phyloP scores from a whole-genome alignment of 2,797 vertebrate genomes.

The Phataginus tricuspis region DNA sequence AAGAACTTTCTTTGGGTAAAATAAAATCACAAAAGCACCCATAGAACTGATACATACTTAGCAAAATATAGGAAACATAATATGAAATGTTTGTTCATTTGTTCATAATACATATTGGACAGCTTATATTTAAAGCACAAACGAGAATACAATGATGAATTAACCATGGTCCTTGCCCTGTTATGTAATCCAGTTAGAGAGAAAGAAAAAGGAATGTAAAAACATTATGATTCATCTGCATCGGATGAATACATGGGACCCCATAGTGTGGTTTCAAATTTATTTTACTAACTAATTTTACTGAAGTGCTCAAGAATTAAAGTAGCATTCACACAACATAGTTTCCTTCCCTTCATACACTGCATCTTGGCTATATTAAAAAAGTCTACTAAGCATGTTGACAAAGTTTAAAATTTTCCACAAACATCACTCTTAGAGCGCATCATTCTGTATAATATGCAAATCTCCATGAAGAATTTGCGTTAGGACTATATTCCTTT shows the following conservation, averaged over 20 bases:
- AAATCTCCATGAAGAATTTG: conserved; percentile 24
- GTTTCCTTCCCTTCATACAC: not conserved
- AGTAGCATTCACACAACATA: not conserved
- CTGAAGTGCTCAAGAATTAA: not conserved
- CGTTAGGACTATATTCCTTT: conserved; percentile 6
- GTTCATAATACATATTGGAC: not conserved
- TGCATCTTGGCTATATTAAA: conserved; percentile 16
- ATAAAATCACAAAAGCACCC: conserved; percentile 20
- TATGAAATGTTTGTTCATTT: not conserved
- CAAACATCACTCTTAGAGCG: not conserved
- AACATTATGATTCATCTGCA: not conserved
- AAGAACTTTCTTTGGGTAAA: conserved; percentile 35
- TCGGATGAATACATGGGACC: not conserved
- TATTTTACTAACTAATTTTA: conserved; percentile 48
- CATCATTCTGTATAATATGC: not conserved
- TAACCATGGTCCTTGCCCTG: not conserved
- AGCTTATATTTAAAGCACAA: conserved; percentile 43
- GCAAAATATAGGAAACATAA: conserved; percentile 29
- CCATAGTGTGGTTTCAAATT: not conserved
- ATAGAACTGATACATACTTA: not conserved
- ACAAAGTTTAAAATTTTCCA: conserved; percentile 13
- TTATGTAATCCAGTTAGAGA: not conserved
- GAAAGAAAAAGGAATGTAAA: conserved; percentile 41
- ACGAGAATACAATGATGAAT: conserved; percentile 1
- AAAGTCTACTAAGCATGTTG: not conserved